phyloP scores from a whole-genome alignment of 2,113 vertebrate genomes.

The Phoxinus phoxinus region DNA sequence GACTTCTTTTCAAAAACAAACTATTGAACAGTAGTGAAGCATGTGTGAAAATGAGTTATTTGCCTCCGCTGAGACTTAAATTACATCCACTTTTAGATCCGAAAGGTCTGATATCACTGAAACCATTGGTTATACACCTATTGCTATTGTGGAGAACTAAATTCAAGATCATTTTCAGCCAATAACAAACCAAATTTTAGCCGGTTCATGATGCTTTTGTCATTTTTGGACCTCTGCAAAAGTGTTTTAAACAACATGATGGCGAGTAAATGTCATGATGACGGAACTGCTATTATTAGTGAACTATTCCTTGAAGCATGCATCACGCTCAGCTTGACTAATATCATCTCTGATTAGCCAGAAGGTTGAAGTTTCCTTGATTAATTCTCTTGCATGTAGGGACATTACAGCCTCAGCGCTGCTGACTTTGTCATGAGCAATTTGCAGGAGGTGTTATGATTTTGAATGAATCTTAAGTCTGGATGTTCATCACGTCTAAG shows the following conservation, averaged over 20 bases:
- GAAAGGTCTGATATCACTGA: not conserved
- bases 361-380: conserved; percentile 51
- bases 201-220: not conserved
- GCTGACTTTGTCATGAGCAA: conserved; percentile 32
- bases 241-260: not conserved
- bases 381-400: conserved; percentile 24
- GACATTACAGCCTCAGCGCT: not conserved
- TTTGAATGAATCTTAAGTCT: not conserved
- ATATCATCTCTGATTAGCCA: conserved; percentile 58
- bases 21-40: no score
- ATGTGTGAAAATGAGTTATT: not conserved
- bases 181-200: not conserved
- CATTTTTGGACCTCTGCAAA: not conserved
- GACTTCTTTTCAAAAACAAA: not conserved
- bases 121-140: not conserved
- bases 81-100: not conserved
- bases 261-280: not conserved
- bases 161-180: not conserved
- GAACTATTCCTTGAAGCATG: not conserved
- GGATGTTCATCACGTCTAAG: not conserved
- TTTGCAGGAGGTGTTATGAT: conserved; percentile 14
- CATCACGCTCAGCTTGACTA: conserved; percentile 30
- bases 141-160: not conserved
- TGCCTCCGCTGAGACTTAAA: not conserved
- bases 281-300: not conserved